Conservation (phyloP, 2,113 vertebrate species). For the Gavia stellata region DNA sequence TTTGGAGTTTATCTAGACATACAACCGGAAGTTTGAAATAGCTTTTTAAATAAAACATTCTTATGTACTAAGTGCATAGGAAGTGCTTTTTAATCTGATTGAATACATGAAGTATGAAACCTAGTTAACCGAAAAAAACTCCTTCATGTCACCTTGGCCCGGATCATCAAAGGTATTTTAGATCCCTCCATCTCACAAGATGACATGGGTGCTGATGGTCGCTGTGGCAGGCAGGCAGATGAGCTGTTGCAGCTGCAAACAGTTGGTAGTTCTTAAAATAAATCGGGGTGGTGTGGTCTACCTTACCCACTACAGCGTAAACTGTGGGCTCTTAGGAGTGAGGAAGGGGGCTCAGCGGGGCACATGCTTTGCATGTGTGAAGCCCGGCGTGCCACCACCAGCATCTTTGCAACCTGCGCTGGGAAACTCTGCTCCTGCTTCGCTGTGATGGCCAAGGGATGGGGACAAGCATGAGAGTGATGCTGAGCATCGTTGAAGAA, state of each 20-base stretch:
- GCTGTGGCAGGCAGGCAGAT: not conserved
- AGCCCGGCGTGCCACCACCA: not conserved
- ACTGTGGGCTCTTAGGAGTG: not conserved
- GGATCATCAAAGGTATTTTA: not conserved
- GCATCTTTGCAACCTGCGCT: rapidly evolving
- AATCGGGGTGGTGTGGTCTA: not conserved
- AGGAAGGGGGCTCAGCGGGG: not conserved
- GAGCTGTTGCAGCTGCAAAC: not conserved
- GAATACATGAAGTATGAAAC: not conserved
- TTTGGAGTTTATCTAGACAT: not conserved
- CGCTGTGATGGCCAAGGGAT: rapidly evolving
- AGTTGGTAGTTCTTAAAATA: not conserved
- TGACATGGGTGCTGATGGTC: rapidly evolving
- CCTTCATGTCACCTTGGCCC: rapidly evolving
- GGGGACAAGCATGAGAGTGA: not conserved
- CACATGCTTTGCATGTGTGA: not conserved
- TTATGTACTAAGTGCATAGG: not conserved
- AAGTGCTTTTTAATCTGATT: not conserved
- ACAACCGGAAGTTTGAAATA: not conserved
- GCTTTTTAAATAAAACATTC: not conserved
- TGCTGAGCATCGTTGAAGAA: not conserved
- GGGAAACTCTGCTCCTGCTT: not conserved
- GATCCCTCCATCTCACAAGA: not conserved
- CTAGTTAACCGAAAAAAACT: not conserved
- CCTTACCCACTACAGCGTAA: not conserved